Evolutionary conservation across 1,140 invertebrate genomes (phyloP).

Genomic region (Prorops nasuta): DNA sequence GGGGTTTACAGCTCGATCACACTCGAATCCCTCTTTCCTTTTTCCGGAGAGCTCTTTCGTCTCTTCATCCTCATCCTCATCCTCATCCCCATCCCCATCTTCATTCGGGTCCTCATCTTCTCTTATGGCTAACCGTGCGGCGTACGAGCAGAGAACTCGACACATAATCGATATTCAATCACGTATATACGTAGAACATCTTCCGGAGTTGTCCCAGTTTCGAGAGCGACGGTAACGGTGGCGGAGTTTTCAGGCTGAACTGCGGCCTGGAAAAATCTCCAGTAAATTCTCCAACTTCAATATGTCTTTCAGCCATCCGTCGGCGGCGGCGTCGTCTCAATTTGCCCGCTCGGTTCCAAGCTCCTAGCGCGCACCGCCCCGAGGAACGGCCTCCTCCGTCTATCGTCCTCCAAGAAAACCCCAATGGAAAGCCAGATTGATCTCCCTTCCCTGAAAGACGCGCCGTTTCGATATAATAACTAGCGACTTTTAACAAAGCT

Average conservation of each 20-base stretch:
- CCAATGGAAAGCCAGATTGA: no score
- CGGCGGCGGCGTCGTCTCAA: slow-evolving; percentile 8
- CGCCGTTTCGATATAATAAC: no score
- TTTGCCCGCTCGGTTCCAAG: slow-evolving; percentile 4
- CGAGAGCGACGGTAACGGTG: slow-evolving; percentile 17
- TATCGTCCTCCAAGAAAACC: no score
- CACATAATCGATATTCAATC: slow-evolving; percentile 37
- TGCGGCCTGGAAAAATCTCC: slow-evolving; percentile 9
- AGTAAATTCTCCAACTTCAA: slow-evolving; percentile 14
- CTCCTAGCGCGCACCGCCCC: not conserved
- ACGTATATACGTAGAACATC: slow-evolving; percentile 24
- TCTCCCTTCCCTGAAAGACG: no score
- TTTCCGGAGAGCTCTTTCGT: no score
- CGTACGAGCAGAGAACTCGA: slow-evolving; percentile 15
- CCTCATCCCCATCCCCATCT: no score
- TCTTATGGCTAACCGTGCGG: slow-evolving; percentile 19
- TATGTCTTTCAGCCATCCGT: slow-evolving; percentile 16
- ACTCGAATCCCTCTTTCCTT: slow-evolving; percentile 10
- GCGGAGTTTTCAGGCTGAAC: slow-evolving; percentile 13
- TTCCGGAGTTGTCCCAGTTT: slow-evolving; percentile 25
- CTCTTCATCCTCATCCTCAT: no score
- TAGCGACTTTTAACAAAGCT: no score
- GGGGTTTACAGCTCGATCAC: slow-evolving; percentile 19
- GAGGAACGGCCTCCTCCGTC: no score
- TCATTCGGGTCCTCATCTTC: slow-evolving; percentile 10